Evolutionary conservation across 2,797 vertebrate genomes (phyloP), one percentile per base, ranked within the genome.

Genomic region (Neosalanx taihuensis): DNA sequence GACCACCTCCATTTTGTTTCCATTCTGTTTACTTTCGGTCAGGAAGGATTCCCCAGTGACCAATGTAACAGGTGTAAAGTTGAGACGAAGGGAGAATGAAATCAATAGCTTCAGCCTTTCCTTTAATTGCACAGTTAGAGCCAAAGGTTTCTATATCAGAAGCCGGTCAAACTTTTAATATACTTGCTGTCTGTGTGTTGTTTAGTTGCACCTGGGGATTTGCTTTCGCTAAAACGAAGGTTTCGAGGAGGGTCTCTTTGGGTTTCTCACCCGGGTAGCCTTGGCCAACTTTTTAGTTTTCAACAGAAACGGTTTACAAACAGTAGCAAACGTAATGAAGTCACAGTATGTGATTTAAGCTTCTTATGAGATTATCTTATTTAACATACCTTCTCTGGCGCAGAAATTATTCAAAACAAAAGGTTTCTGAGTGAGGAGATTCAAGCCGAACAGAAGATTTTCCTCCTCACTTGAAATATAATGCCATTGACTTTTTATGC

Each of bases 141-240:
- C 85, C 79, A 86, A 84, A 87, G 85, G 76, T 84, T 86, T 88
- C 91, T 88, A 91, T 90, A 89, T 87, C 75, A 63, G 68, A 79
- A 79, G 76, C 78, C 49, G 86, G 90, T 90, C 87, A 89, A 92
- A 90, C 88, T 87, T 93, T 91, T 92, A 92, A 92, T 92, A 92
- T 85, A 89, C 80, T 84, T 83, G n/a, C 33, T 70, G 76, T 75
- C 89, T 86, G 90, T 82, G 79, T 18, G 64, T 67, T 83, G 76
- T 77, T 81, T 70, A 72, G 69, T 46, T 73, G 79, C 26, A 23
- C 78, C 77, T 72, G 70, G 75, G 72, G 67, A 62, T 29, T 33
- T 35, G 84, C 77, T 85, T 82, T 80, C 79, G 85, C 79, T 60
- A 33, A 74, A 79, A 86, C 78, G 85, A 86, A 71, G 72, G 75